Percentiles rank a stretch among this genome's conserved stretches.
Evolutionary conservation across 2,888 invertebrate species (phyloP).

Genomic region (Pantelozetes paolii): DNA sequence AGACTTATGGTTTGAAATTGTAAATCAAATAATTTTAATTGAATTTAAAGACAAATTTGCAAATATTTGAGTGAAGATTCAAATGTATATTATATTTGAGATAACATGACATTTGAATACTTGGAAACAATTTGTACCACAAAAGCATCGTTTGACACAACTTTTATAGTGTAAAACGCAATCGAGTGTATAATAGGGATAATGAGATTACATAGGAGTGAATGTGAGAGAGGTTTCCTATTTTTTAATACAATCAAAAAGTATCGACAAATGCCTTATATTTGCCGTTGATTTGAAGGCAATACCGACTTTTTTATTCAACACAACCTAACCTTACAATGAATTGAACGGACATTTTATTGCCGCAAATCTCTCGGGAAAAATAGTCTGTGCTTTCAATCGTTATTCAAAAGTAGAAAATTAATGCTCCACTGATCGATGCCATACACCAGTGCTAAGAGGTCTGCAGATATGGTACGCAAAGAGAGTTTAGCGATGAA

Average conservation of each 20-base stretch:
- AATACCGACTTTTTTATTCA: not conserved
- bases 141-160: not conserved
- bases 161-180: not conserved
- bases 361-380: constrained; percentile 26
- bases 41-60: no score
- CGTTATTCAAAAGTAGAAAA: not conserved
- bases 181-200: constrained; percentile 30
- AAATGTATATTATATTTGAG: not conserved
- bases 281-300: constrained; percentile 1
- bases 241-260: constrained; percentile 15
- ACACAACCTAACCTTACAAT: no score
- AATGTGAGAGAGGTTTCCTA: not conserved
- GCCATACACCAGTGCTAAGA: not conserved
- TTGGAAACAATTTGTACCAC: no score
- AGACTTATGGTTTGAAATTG: no score
- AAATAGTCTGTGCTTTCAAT: not conserved
- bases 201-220: constrained; percentile 26
- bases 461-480: no score
- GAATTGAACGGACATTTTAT: constrained; percentile 22
- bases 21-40: no score
- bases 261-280: not conserved
- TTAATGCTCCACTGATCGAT: constrained; percentile 35
- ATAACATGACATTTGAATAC: not conserved
- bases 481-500: not conserved
- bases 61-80: not conserved